These are phyloP conservation scores for Holacanthus passer DNA, from an alignment of 2,113 vertebrate species.

Conservation along the genomic window DNA sequence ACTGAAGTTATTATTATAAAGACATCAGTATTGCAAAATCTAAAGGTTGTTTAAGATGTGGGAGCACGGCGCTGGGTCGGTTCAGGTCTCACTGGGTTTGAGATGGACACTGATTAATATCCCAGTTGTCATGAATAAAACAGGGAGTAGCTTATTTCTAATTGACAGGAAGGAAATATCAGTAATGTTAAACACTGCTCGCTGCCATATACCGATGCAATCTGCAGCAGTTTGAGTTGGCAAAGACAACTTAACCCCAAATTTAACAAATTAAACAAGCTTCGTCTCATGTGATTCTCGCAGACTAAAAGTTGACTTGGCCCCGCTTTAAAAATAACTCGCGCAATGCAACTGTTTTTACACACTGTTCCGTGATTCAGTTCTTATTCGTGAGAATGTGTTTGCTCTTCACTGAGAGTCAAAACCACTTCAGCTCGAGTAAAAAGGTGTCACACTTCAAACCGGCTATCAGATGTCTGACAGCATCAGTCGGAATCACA, in stretches of 20 bases:
- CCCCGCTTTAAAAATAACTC: constrained; percentile 3
- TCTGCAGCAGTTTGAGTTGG: background rate
- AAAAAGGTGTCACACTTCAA: constrained; percentile 7
- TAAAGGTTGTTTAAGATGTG: background rate
- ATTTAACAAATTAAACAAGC: background rate
- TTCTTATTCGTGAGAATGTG: background rate
- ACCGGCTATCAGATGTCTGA: constrained; percentile 9
- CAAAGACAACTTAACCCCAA: background rate
- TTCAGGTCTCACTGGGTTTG: background rate
- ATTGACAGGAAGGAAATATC: background rate
- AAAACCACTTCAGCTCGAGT: background rate
- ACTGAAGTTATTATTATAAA: background rate
- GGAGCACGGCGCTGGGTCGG: background rate
- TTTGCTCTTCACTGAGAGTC: background rate
- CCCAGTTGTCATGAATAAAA: background rate
- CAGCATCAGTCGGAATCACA: background rate
- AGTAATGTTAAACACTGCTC: background rate
- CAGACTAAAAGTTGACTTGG: constrained; percentile 9
- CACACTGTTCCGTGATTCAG: background rate
- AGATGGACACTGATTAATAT: constrained; percentile 4
- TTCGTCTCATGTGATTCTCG: background rate
- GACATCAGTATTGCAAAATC: background rate
- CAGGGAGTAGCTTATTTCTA: background rate
- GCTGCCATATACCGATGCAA: background rate
- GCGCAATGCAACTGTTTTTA: background rate